Conservation (phyloP, 2,113 vertebrate genomes). For the Laticauda colubrina region DNA sequence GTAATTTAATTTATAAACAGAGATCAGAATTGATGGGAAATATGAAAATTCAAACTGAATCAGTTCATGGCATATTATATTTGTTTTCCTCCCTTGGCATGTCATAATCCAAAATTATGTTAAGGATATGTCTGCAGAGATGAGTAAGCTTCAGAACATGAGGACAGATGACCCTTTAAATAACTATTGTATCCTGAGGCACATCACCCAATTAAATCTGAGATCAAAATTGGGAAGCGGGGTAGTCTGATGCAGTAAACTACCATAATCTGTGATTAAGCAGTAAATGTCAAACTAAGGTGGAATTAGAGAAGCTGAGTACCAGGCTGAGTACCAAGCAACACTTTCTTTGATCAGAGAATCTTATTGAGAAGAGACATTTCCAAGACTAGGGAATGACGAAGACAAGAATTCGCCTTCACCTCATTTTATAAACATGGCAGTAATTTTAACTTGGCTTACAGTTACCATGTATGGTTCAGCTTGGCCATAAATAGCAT, state of each 20-base stretch:
- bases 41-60: not conserved
- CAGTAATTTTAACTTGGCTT: not conserved
- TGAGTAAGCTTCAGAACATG: not conserved
- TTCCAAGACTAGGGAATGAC: not conserved
- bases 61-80: not conserved
- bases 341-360: not conserved
- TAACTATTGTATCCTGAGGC: not conserved
- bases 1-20: not conserved
- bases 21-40: not conserved
- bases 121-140: not conserved
- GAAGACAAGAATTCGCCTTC: not conserved
- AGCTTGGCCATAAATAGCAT: not conserved
- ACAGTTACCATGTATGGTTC: rapidly evolving
- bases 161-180: not conserved
- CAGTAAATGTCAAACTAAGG: not conserved
- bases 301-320: not conserved
- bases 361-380: not conserved
- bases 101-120: not conserved
- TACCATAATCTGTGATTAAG: not conserved
- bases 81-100: not conserved
- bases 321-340: not conserved
- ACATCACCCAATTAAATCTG: not conserved
- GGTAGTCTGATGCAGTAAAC: not conserved
- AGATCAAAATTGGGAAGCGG: not conserved
- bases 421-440: not conserved